Conservation (phyloP, 1,140 invertebrate genomes). For the Lasaia peninsularis region DNA sequence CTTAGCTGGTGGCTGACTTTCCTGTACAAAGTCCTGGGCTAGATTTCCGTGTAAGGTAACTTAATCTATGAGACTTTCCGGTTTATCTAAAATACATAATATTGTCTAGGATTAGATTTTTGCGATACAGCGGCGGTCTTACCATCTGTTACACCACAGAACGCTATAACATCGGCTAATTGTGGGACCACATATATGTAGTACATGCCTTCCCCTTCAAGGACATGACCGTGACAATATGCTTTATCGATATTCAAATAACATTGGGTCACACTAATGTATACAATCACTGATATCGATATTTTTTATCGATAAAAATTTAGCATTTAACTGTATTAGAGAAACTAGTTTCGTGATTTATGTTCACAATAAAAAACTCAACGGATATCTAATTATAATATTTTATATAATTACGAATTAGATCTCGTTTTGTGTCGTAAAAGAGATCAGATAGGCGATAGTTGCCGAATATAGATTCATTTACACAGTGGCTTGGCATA, state of each 20-base stretch:
- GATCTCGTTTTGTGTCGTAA: constrained; percentile 1
- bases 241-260: background rate
- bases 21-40: no score
- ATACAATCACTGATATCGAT: background rate
- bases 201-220: no score
- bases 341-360: background rate
- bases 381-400: background rate
- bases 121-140: no score
- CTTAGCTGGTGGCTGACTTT: no score
- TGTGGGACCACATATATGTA: no score
- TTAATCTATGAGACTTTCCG: no score
- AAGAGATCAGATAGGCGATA: background rate
- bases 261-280: background rate
- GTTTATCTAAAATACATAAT: no score
- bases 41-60: no score
- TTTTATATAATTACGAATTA: background rate
- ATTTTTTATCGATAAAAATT: background rate
- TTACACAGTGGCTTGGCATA: background rate
- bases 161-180: no score
- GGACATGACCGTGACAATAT: no score
- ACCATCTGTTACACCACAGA: no score
- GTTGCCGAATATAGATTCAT: background rate
- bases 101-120: no score
- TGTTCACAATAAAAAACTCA: background rate
- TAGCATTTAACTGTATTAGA: background rate